Evolutionary conservation across 2,888 invertebrate genomes (phyloP), one percentile per base, ranked within the genome.

Genomic region (Ichneumoninae sp.): DNA sequence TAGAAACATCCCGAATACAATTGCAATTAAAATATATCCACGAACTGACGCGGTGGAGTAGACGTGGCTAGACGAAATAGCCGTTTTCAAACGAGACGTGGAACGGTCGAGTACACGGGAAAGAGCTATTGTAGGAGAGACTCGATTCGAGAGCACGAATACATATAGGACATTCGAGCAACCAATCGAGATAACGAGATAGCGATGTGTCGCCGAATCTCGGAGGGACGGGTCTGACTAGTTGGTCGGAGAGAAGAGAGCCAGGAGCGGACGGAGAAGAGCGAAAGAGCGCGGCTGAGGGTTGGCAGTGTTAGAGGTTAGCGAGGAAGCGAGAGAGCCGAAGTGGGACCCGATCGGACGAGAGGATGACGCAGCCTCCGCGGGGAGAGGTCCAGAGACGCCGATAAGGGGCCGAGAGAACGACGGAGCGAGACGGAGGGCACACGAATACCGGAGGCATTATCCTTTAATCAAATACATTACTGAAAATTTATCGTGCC

Each of bases 401-500:
- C 30, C 44, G 44, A 71, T 66, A 79, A 70, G 65, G 79, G 69
- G 54, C 33, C 60, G 52, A 79, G 54, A 65, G 68, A 70, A 84
- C 83, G 83, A 83, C 70, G 44, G 57, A 74, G 82, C 76, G 85
- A 86, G 86, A 89, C 89, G 87, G 89, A 91, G 52, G 66, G 76
- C 52, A 68, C 76, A 80, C 78, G 85, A 85, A 91, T 91, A 90
- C 90, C 90, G 88, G 90, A 90, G 91, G 93, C 92, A 93, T 93
- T 93, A 93, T 93, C 93, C 93, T 93, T 93, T 93, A 93, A 93
- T 93, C 93, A 93, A 93, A 93, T 93, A 93, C 93, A 93, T 93
- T 93, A 93, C 91, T 88, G 91, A 92, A 92, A 93, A 93, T 93
- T 93, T 93, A 93, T 93, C 91, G 93, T 91, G 89, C 90, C 88